Evolutionary conservation across 2,113 vertebrate species (phyloP).

Genomic region (Psettodes erumei): DNA sequence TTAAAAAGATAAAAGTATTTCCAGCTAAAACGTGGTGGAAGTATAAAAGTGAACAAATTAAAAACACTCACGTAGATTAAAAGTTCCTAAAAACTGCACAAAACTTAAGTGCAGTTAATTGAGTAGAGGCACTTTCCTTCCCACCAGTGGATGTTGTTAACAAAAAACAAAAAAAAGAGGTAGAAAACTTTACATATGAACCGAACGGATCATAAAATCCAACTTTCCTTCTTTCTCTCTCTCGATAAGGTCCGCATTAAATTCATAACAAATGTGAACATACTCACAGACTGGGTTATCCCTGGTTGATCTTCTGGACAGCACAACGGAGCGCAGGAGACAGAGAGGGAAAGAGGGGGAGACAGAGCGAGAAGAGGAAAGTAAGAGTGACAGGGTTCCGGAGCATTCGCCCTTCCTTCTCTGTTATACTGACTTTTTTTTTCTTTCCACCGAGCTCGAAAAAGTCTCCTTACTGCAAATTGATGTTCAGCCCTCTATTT

Average conservation of each 20-base stretch:
- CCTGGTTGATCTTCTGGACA: conserved; percentile 25
- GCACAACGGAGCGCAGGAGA: background rate
- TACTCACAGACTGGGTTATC: conserved; percentile 68
- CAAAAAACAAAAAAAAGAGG: too few species aligned
- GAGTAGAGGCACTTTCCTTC: background rate
- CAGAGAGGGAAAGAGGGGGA: conserved; percentile 7
- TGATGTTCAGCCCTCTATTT: conserved; percentile 70
- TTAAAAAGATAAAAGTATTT: background rate
- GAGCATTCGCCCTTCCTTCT: conserved; percentile 46
- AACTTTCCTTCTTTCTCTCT: background rate
- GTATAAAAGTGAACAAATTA: background rate
- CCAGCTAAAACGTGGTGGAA: background rate
- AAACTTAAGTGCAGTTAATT: background rate
- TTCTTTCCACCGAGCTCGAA: conserved; percentile 35
- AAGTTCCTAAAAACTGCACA: background rate
- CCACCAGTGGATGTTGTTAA: background rate
- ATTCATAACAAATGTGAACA: conserved; percentile 17
- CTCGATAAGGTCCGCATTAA: background rate
- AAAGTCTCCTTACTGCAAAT: conserved; percentile 45
- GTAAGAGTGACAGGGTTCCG: conserved; percentile 59
- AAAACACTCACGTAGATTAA: background rate
- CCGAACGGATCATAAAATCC: background rate
- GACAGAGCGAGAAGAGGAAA: conserved; percentile 44
- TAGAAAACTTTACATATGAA: background rate
- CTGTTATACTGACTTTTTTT: conserved; percentile 44